These are phyloP conservation scores for Acleris literana DNA, from an alignment of 2,888 invertebrate genomes.

Conservation along the genomic window DNA sequence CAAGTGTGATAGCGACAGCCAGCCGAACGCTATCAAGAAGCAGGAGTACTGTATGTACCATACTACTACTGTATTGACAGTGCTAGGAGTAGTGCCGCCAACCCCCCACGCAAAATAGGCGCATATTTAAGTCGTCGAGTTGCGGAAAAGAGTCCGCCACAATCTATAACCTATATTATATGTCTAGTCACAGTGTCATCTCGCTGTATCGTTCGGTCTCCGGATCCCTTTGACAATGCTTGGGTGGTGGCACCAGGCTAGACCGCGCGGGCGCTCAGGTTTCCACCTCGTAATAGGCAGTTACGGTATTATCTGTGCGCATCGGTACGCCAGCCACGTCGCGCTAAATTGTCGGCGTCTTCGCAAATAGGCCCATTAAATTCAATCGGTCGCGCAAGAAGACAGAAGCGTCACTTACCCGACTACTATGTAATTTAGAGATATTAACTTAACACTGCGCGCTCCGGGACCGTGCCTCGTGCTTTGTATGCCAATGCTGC, in stretches of 20 bases:
- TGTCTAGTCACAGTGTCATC: too few species aligned
- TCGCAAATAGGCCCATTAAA: conserved; percentile 74
- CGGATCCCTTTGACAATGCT: neutral
- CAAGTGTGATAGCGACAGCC: too few species aligned
- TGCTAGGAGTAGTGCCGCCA: too few species aligned
- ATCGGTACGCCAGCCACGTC: conserved; percentile 62
- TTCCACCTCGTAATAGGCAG: conserved; percentile 42
- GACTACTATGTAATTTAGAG: conserved; percentile 70
- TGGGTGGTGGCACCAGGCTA: neutral
- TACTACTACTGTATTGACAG: too few species aligned
- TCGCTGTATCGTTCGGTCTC: too few species aligned
- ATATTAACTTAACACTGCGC: conserved; percentile 60
- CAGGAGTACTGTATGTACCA: too few species aligned
- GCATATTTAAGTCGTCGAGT: too few species aligned
- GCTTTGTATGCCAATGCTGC: conserved; percentile 59
- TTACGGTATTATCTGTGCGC: conserved; percentile 34
- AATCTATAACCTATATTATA: too few species aligned
- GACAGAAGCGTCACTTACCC: conserved; percentile 70
- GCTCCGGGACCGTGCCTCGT: conserved; percentile 43
- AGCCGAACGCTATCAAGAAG: too few species aligned
- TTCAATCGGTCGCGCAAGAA: conserved; percentile 64
- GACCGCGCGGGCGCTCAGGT: conserved; percentile 6
- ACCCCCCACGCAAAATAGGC: too few species aligned
- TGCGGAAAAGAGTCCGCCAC: too few species aligned
- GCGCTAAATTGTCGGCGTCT: conserved; percentile 63